Conservation (phyloP, 2,113 vertebrate genomes). For the Myrmophylax atrothorax region DNA sequence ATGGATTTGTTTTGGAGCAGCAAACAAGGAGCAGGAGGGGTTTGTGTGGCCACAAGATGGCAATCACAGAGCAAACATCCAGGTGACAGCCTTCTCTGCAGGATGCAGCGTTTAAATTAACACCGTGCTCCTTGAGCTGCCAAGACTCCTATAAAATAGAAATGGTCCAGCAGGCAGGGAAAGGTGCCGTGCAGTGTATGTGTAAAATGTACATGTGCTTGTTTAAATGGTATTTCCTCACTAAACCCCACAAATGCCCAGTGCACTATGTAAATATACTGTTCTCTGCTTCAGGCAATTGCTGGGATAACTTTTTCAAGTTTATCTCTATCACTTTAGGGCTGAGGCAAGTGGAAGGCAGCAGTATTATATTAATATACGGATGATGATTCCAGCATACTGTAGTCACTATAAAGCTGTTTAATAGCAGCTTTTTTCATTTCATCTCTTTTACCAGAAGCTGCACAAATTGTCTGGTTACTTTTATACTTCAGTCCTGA, state of each 20-base stretch:
- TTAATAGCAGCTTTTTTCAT: conserved; percentile 23
- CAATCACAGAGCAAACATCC: conserved; percentile 50
- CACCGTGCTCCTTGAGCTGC: background rate
- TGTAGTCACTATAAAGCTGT: background rate
- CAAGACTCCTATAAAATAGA: background rate
- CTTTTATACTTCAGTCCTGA: background rate
- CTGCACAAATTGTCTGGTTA: conserved; percentile 32
- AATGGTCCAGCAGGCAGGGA: background rate
- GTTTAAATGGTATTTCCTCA: background rate
- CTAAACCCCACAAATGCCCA: background rate
- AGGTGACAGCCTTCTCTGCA: background rate
- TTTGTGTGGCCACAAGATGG: conserved; percentile 72
- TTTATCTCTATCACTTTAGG: background rate
- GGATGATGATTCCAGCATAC: background rate
- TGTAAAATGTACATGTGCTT: background rate
- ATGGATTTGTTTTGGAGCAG: background rate
- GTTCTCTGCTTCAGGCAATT: background rate
- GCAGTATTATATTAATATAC: background rate
- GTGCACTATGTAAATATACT: background rate
- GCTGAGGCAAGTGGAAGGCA: background rate
- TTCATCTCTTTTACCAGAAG: conserved; percentile 7
- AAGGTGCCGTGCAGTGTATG: background rate
- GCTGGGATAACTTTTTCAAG: background rate
- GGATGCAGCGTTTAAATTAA: background rate
- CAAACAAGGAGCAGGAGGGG: background rate